Evolutionary conservation across 35 echinoderm and acorn worm species (phyloP).

Genomic region (Ophioderma brevispina): DNA sequence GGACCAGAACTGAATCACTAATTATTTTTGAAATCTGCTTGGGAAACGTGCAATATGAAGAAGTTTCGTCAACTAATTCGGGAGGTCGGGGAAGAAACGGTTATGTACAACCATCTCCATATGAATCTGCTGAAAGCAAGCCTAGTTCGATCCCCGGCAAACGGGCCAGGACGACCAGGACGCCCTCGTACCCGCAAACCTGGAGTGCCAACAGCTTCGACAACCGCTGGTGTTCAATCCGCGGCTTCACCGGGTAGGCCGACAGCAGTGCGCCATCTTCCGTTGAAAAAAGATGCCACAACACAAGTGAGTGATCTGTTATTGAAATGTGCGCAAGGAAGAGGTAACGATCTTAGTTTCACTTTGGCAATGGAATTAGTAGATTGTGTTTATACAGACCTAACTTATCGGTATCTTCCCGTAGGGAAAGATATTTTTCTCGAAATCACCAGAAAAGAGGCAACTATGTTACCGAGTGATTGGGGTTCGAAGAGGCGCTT

Average conservation of each 20-base stretch:
- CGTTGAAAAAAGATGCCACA: background rate
- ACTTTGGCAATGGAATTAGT: conserved; percentile 24
- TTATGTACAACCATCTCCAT: conserved; percentile 42
- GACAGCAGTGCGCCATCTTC: background rate
- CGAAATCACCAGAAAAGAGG: conserved; percentile 24
- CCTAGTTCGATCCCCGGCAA: conserved; percentile 17
- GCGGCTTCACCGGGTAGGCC: background rate
- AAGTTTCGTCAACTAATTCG: conserved; percentile 45
- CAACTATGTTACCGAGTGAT: background rate
- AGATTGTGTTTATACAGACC: conserved; percentile 19
- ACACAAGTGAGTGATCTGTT: background rate
- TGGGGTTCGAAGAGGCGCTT: background rate
- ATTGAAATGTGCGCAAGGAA: background rate
- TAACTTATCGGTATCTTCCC: conserved; percentile 22
- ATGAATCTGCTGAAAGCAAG: conserved; percentile 37
- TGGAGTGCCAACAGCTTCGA: background rate
- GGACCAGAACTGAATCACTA: background rate
- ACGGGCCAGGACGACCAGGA: conserved; percentile 1
- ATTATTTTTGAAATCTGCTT: background rate
- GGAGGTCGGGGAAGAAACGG: conserved; percentile 29
- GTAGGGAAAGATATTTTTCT: conserved; percentile 3
- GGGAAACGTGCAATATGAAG: conserved; percentile 13
- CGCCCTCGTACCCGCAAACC: background rate
- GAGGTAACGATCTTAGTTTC: background rate
- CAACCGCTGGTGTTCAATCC: background rate